A percentile compares a stretch with the other conserved stretches of the same genome.
These are phyloP conservation scores for Ctenodactylus gundi DNA, from an alignment of 2,113 vertebrate genomes.

Conservation along the genomic window DNA sequence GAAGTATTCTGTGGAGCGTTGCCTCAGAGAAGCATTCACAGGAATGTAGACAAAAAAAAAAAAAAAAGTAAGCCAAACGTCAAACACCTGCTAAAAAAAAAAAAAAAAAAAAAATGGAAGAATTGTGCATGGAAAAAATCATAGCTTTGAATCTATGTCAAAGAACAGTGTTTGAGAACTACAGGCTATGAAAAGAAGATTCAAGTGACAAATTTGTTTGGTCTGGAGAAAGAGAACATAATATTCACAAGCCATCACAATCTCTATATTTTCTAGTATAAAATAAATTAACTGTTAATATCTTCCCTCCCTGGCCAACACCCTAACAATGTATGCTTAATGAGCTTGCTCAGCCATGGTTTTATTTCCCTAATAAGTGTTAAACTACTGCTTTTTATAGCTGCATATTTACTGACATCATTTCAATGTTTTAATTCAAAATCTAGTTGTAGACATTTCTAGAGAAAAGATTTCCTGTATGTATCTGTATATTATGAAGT, in stretches of 20 bases:
- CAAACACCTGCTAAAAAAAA: neutral
- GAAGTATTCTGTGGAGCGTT: neutral
- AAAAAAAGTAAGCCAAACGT: constrained; percentile 22
- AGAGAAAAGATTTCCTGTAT: neutral
- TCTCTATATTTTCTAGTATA: neutral
- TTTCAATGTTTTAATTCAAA: constrained; percentile 26
- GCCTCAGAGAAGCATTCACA: neutral
- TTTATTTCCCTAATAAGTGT: neutral
- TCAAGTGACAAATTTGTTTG: constrained; percentile 10
- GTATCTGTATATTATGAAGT: neutral
- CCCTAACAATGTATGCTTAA: neutral
- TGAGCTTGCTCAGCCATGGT: neutral
- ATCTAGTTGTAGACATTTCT: neutral
- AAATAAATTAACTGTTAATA: neutral
- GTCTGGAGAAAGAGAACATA: neutral
- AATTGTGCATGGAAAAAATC: constrained; percentile 37
- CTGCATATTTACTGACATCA: neutral
- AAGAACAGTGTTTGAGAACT: constrained; percentile 52
- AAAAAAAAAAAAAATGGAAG: constrained; percentile 47
- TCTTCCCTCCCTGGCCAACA: too few relatives aligned
- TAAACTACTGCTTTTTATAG: neutral
- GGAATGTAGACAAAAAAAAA: constrained; percentile 53
- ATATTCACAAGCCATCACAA: neutral
- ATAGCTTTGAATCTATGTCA: constrained; percentile 23
- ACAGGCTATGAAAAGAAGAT: constrained; percentile 2